A percentile compares a stretch with the other conserved stretches of the same genome.
Conservation (phyloP, 2,113 vertebrate species). For the Odocoileus virginianus region DNA sequence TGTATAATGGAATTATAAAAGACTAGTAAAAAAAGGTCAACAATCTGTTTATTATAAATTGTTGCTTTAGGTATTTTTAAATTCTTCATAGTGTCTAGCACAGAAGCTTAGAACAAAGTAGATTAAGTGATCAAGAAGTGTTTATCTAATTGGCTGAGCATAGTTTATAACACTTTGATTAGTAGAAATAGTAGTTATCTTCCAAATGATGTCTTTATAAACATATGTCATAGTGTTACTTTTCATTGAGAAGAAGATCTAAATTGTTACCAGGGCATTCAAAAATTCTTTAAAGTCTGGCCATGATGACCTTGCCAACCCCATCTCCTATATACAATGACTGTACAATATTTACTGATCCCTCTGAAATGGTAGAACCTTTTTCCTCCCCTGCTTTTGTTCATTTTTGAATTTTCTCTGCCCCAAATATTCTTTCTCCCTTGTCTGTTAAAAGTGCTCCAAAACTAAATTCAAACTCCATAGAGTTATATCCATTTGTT, state of each 20-base stretch:
- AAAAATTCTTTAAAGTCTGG: neutral
- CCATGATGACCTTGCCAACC: neutral
- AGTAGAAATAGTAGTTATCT: neutral
- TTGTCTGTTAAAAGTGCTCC: neutral
- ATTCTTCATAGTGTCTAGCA: neutral
- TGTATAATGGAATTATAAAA: neutral
- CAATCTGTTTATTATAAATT: neutral
- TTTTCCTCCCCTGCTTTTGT: neutral
- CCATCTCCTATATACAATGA: neutral
- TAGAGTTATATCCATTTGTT: neutral
- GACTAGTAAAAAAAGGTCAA: neutral
- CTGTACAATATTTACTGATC: neutral
- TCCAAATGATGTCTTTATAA: neutral
- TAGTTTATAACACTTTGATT: neutral
- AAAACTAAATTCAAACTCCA: neutral
- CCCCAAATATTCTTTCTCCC: neutral
- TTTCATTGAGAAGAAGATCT: neutral
- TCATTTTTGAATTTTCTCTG: neutral
- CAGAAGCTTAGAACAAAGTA: neutral
- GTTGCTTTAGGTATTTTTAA: neutral
- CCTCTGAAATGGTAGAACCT: neutral
- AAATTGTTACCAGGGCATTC: neutral
- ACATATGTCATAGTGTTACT: neutral
- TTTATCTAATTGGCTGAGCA: neutral
- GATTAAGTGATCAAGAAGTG: neutral